A percentile compares a stretch with the other conserved stretches of the same genome.
These are phyloP conservation scores for Serrognathus titanus DNA, from an alignment of 2,888 invertebrate species.

Conservation along the genomic window DNA sequence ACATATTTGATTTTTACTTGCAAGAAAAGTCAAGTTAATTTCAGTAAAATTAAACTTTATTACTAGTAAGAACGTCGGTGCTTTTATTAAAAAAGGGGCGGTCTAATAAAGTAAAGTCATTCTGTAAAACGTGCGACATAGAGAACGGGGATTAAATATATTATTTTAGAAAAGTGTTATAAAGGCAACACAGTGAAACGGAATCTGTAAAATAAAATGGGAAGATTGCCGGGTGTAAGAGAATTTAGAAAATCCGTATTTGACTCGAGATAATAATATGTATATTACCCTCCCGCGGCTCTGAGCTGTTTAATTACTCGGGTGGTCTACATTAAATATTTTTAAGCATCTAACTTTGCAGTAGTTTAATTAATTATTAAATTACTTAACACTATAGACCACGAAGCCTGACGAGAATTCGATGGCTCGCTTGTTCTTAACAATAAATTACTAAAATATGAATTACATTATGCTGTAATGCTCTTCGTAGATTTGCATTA, in stretches of 20 bases:
- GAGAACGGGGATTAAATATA: constrained; percentile 1
- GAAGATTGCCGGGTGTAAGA: not conserved
- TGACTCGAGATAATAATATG: constrained; percentile 2
- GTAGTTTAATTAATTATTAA: not conserved
- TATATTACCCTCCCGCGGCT: not conserved
- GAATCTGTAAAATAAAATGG: constrained; percentile 2
- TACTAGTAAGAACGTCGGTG: not conserved
- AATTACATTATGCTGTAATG: too few species aligned
- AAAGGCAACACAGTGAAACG: constrained; percentile 1
- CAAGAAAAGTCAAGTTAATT: not conserved
- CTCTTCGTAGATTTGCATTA: too few species aligned
- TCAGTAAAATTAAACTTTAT: not conserved
- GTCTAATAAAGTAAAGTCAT: constrained; percentile 1
- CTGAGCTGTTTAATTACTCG: not conserved
- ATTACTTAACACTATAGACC: not conserved
- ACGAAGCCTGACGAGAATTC: not conserved
- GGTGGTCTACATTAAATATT: not conserved
- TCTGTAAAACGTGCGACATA: constrained; percentile 1
- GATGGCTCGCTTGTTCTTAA: too few species aligned
- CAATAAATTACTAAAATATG: too few species aligned
- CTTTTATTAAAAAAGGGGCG: not conserved
- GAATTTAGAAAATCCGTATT: constrained; percentile 1
- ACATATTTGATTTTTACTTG: not conserved
- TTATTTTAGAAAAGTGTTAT: constrained; percentile 4
- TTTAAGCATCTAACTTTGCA: not conserved